These are phyloP conservation scores for Micronycteris hirsuta DNA, from an alignment of 2,113 vertebrate species.

Conservation along the genomic window DNA sequence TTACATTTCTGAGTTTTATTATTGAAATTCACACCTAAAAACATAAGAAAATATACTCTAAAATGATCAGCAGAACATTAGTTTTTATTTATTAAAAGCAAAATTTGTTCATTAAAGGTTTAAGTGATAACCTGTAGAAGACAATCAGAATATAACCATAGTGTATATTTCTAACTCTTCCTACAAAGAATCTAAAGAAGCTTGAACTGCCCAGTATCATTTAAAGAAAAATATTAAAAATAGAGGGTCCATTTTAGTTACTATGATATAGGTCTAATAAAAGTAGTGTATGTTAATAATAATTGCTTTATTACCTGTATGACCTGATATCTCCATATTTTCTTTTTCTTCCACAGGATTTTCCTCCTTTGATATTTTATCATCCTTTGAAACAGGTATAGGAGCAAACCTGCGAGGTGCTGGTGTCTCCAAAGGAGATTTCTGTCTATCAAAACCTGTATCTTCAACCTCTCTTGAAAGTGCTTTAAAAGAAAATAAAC, in stretches of 20 bases:
- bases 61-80: background rate
- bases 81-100: slow-evolving; percentile 25
- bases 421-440: slow-evolving; percentile 82
- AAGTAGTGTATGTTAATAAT: background rate
- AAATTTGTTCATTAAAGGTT: slow-evolving; percentile 15
- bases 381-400: slow-evolving; percentile 82
- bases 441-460: slow-evolving; percentile 29
- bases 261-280: background rate
- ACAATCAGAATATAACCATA: background rate
- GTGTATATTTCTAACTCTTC: background rate
- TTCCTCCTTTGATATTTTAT: slow-evolving; percentile 66
- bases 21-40: slow-evolving; percentile 30
- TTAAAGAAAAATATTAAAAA: slow-evolving; percentile 40
- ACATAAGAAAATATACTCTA: background rate
- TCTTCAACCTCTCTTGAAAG: slow-evolving; percentile 59
- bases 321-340: slow-evolving; percentile 61
- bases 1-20: slow-evolving; percentile 16
- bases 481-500: slow-evolving; percentile 53
- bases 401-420: slow-evolving; percentile 85
- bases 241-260: background rate
- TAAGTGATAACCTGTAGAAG: background rate
- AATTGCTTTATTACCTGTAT: slow-evolving; percentile 58
- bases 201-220: background rate
- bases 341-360: slow-evolving; percentile 74
- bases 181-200: background rate